Evolutionary conservation across 1,140 invertebrate species (phyloP), one percentile per base, ranked within the genome.

Genomic region (Samia ricini): DNA sequence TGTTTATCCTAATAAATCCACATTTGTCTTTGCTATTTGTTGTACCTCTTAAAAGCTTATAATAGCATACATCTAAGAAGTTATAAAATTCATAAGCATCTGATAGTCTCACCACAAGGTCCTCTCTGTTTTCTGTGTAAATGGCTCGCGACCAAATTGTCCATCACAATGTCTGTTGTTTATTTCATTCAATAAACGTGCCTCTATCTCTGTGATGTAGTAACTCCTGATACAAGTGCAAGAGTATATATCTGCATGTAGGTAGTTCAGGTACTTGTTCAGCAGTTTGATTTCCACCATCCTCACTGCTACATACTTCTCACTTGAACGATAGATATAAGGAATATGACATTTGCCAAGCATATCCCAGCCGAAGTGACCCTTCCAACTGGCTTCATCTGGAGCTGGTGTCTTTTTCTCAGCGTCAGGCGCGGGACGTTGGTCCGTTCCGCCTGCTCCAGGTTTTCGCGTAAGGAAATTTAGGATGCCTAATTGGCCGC

Each of bases 1-100:
- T 97, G 81, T 98, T 98, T 64, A 99, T 98, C 52, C 96, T 93
- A 69, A 98, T 97, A 85, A 98, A 98, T 52, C 97, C 98, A 91
- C 97, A 98, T 72, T 96, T 95, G 79, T 97, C 95, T 65, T 94
- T 93, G 10, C 93, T 91, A 69, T 93, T 94, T 6, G 93, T 92
- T 71, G 92, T 93, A 66, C 92, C 91, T 20, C 92, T 91, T 24
- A 95, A 92, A 59, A 97, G 88, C 83, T 97, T 97, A 61, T 94
- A 94, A 89, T 96, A 97, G 86, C 96, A 98, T 64, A 96, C 95
- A 78, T 96, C 96, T 72, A 96, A 91, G 91, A 97, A 99, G 63
- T 95, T 95, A 87, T 97, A 97, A 89, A 99, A 98, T 79, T 97
- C 96, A 65, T 94, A 93, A 56, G 97, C 96, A 88, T 99, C 98